These are phyloP conservation scores for Contarinia nasturtii DNA, from an alignment of 1,140 invertebrate genomes.

Conservation along the genomic window DNA sequence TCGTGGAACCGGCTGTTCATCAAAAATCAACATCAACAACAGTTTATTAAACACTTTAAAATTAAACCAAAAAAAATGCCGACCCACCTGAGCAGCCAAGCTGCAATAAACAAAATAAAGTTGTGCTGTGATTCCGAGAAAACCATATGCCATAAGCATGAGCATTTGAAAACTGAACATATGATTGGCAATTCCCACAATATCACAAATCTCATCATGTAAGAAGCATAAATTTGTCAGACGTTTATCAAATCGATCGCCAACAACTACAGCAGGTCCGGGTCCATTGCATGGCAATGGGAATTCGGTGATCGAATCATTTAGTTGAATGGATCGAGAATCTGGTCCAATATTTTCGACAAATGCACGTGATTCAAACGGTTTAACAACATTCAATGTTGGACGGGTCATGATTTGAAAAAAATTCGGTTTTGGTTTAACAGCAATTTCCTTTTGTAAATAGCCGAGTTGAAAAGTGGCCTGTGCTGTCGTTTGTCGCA, in stretches of 20 bases:
- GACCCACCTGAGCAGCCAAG: conserved; percentile 11
- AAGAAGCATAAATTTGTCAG: conserved; percentile 21
- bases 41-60: not conserved
- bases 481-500: not conserved
- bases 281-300: conserved; percentile 3
- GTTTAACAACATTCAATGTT: too few species aligned
- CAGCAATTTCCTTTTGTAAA: conserved; percentile 4
- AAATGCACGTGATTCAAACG: not conserved
- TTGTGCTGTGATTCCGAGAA: conserved; percentile 22
- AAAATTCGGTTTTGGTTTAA: not conserved
- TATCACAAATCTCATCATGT: conserved; percentile 23
- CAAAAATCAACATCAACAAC: not conserved
- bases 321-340: not conserved
- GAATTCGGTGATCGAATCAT: not conserved
- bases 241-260: conserved; percentile 21
- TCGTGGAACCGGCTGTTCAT: conserved; percentile 12
- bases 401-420: not conserved
- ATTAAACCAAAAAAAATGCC: not conserved
- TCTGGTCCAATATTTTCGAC: not conserved
- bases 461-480: not conserved
- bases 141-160: conserved; percentile 21
- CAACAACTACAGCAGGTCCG: conserved; percentile 12
- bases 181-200: conserved; percentile 19
- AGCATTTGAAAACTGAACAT: conserved; percentile 23
- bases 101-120: conserved; percentile 22